Evolutionary conservation across 2,888 invertebrate species (phyloP), one percentile per base, ranked within the genome.

Genomic region (Lissonota sp.): DNA sequence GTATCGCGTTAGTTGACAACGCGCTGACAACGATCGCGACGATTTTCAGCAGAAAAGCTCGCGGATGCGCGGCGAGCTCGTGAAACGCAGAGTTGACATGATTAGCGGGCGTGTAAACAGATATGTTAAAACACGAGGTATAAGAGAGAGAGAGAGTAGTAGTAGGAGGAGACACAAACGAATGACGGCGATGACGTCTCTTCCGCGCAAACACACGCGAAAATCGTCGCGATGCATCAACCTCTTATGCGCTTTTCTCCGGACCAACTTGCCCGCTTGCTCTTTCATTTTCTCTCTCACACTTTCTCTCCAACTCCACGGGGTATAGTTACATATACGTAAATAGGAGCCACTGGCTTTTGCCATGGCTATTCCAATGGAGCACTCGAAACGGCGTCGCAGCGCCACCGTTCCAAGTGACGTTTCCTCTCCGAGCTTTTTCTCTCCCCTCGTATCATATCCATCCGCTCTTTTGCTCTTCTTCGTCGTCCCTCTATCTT

Each of bases 71-170:
- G 44, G 44, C 16, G 57, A 78, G 81, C 70, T 74, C 81, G 71
- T 73, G 64, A 75, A 79, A 84, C 77, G 83, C 71, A 78, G 82
- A 73, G 82, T 75, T 60, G 87, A 88, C 88, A 87, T 91, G 91
- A 92, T 92, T 91, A 91, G 91, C 91, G 87, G 85, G 85, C 91
- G 88, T 90, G 92, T 91, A 91, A 91, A 90, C 89, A 90, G 88
- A 91, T 91, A 92, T 90, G 91, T 90, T 91, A 88, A 90, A 90
- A 91, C 89, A 64, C 46, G 37, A 49, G n/a, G n/a, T 49, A 6
- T 49, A 89, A 84, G 89, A 89, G 57, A 64, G 64, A 64, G 37
- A 14, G 55, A 72, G 51, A 46, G 26, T n/a, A n/a, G n/a, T n/a
- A 4, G 63, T 44, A 63, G 49, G 73, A 49, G 71, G 71, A 71